Conservation (phyloP, 2,888 invertebrate species). For the Steromphala cineraria region DNA sequence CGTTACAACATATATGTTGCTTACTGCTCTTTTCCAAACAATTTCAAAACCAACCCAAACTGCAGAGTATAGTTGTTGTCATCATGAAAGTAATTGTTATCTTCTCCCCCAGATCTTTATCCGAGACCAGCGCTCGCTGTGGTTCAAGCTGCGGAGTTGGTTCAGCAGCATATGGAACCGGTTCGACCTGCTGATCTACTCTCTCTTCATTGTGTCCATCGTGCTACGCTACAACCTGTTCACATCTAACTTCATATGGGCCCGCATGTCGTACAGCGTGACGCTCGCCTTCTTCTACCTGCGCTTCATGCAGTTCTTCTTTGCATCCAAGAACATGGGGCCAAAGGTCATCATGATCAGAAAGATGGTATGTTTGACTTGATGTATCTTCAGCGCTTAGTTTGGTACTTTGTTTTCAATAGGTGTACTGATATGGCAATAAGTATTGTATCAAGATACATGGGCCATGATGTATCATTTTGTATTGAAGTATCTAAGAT, state of each 20-base stretch:
- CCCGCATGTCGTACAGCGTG: slow-evolving; percentile 68
- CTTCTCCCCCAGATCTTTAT: slow-evolving; percentile 57
- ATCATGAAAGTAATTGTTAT: no score
- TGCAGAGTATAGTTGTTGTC: no score
- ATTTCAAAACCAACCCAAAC: not conserved
- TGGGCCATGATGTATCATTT: no score
- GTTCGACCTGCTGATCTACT: slow-evolving; percentile 69
- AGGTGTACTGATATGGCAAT: no score
- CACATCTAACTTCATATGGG: slow-evolving; percentile 57
- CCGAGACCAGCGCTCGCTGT: slow-evolving; percentile 51
- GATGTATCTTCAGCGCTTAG: not conserved
- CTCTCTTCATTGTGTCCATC: slow-evolving; percentile 67
- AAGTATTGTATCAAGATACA: no score
- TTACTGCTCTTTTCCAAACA: not conserved
- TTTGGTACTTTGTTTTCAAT: no score
- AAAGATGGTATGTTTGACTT: slow-evolving; percentile 67
- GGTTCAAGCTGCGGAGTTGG: slow-evolving; percentile 54
- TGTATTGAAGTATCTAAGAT: no score
- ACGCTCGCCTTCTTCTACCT: slow-evolving; percentile 71
- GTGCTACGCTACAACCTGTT: slow-evolving; percentile 61
- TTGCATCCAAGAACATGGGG: slow-evolving; percentile 71
- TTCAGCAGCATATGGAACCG: slow-evolving; percentile 71
- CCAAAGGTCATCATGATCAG: slow-evolving; percentile 76
- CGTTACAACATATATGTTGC: no score
- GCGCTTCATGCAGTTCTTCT: slow-evolving; percentile 73